Percentiles rank a stretch among this genome's conserved stretches.
Evolutionary conservation across 1,140 invertebrate genomes (phyloP).

Genomic region (Leptinotarsa lineolata): DNA sequence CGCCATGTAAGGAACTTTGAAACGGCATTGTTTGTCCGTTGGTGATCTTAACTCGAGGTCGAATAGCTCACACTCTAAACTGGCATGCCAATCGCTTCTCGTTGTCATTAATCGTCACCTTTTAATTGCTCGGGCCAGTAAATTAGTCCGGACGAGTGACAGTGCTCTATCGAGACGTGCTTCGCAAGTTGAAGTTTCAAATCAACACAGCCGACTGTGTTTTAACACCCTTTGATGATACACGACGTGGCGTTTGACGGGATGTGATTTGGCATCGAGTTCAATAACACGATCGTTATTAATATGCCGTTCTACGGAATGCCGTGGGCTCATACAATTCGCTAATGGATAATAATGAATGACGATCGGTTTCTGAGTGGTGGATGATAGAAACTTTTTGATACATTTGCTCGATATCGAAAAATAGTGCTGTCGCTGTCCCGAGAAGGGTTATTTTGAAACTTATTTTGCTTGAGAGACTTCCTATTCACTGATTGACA

Average conservation of each 20-base stretch:
- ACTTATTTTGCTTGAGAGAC: too few species aligned
- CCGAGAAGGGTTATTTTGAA: too few species aligned
- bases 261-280: not conserved
- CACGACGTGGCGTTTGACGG: not conserved
- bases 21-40: slow-evolving; percentile 38
- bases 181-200: slow-evolving; percentile 33
- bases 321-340: not conserved
- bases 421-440: too few species aligned
- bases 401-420: too few species aligned
- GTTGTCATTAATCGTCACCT: slow-evolving; percentile 54
- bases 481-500: too few species aligned
- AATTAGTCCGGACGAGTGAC: slow-evolving; percentile 47
- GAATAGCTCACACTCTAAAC: slow-evolving; percentile 52
- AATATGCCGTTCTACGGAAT: not conserved
- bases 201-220: slow-evolving; percentile 18
- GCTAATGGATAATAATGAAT: not conserved
- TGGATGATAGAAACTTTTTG: too few species aligned
- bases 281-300: not conserved
- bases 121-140: slow-evolving; percentile 55
- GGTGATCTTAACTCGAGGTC: slow-evolving; percentile 41
- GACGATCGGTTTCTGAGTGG: too few species aligned
- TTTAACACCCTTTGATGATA: slow-evolving; percentile 17
- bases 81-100: slow-evolving; percentile 53
- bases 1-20: slow-evolving; percentile 20
- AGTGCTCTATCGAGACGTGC: slow-evolving; percentile 41